These are phyloP conservation scores for Mesocricetus auratus DNA, from an alignment of 2,113 vertebrate genomes.

Conservation along the genomic window DNA sequence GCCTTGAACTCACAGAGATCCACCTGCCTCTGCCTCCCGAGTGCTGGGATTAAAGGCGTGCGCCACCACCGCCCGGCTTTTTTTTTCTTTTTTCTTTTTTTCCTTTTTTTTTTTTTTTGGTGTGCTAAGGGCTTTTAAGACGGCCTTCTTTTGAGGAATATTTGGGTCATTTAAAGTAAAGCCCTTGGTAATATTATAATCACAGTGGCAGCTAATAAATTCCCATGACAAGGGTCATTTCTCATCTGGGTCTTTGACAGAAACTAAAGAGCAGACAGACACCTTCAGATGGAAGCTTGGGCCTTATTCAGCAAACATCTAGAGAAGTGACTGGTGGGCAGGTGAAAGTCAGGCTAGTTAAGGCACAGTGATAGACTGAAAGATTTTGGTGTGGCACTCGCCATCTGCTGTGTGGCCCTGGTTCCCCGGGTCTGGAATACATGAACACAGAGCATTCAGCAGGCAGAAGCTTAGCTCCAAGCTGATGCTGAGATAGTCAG, in stretches of 20 bases:
- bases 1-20: too few species aligned
- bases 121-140: not conserved
- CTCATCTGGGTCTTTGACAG: not conserved
- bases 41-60: too few species aligned
- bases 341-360: not conserved
- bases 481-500: too few species aligned
- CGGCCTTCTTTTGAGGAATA: not conserved
- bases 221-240: too few species aligned
- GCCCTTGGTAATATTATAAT: not conserved
- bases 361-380: not conserved
- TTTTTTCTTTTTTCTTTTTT: too few species aligned
- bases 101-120: too few species aligned
- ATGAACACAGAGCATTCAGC: not conserved
- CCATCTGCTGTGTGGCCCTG: not conserved
- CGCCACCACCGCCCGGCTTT: too few species aligned
- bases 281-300: fast-evolving
- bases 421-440: not conserved
- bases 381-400: not conserved
- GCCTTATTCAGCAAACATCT: too few species aligned
- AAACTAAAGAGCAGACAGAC: not conserved
- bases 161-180: not conserved
- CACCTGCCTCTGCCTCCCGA: too few species aligned
- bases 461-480: not conserved
- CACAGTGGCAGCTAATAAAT: not conserved
- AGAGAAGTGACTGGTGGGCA: not conserved